These are phyloP conservation scores for Lagenorhynchus albirostris DNA, from an alignment of 2,113 vertebrate species.

Conservation along the genomic window DNA sequence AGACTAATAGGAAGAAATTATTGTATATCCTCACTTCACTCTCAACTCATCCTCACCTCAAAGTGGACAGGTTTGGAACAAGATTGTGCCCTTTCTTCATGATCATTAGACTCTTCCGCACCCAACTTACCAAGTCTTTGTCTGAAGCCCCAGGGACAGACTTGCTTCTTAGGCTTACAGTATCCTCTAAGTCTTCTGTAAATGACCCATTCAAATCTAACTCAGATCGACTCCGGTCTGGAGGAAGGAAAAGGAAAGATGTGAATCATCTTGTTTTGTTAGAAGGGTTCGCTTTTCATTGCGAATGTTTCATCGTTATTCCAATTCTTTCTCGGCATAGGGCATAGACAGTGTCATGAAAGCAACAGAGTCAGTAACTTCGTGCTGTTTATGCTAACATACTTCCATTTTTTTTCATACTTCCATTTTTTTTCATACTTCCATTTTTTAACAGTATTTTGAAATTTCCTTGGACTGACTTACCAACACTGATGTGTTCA, in stretches of 20 bases:
- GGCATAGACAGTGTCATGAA: not conserved
- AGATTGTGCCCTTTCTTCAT: not conserved
- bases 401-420: not conserved
- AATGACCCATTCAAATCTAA: conserved; percentile 89
- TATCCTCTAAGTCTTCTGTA: conserved; percentile 86
- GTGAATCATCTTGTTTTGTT: not conserved
- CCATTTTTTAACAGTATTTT: conserved; percentile 1
- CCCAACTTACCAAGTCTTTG: conserved; percentile 84
- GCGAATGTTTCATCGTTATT: not conserved
- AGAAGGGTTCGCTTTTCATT: not conserved
- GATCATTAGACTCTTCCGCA: not conserved
- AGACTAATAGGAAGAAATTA: not conserved
- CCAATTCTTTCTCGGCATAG: not conserved
- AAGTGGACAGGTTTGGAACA: not conserved
- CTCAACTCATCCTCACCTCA: not conserved
- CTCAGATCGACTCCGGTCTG: conserved; percentile 93
- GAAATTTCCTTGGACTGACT: not conserved
- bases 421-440: not conserved
- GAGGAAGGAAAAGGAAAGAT: conserved; percentile 43
- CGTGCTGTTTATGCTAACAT: not conserved
- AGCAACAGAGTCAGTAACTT: not conserved
- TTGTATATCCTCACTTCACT: not conserved
- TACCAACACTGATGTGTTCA: not conserved
- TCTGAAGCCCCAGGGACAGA: conserved; percentile 92
- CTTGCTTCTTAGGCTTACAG: conserved; percentile 86